Evolutionary conservation across 2,888 invertebrate species (phyloP), one percentile per base, ranked within the genome.

Genomic region (Hymenopus coronatus): DNA sequence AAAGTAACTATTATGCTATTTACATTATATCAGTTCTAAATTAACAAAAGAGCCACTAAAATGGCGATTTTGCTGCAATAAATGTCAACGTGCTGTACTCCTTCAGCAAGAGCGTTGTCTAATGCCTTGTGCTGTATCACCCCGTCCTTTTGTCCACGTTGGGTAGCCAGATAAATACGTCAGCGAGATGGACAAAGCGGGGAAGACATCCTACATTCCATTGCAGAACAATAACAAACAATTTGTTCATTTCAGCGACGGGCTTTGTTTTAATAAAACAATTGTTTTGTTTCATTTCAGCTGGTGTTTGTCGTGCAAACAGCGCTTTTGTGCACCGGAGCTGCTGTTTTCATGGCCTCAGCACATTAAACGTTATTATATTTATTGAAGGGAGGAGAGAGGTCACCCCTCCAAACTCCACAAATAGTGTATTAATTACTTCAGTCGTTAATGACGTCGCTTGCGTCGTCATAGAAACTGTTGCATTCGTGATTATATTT

Each of bases 241-340:
- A 40, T 81, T 70, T 81, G 81, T 28, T 86, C 86, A 81, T 86
- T 28, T 81, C 85, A 54, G 14, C 54, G 15, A 27, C n/a, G 27
- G 12, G 85, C 85, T 85, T 85, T 85, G 85, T 85, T 70, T 85
- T 85, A 85, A 28, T 85, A 27, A 70, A 85, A 85, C 70, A 70
- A 85, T 85, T 85, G 85, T 70, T 85, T 85, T 70, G 70, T 85
- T 85, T 85, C 54, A 85, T 85, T 70, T 70, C 54, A 20, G 54
- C 20, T 40, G 20, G 20, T 70, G 54, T 70, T 70, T 70, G 54
- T 70, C 54, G 25, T 70, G 25, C 54, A 70, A 70, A 70, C 54
- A 70, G 20, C 54, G 54, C 54, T 70, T 70, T 70, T 70, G 54
- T 70, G 54, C 54, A 70, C 54, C 54, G 20, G 15, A 70, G 15